Percentiles rank a stretch among this genome's conserved stretches.
phyloP scores from a whole-genome alignment of 2,888 invertebrate species.

The Dioctria rufipes region DNA sequence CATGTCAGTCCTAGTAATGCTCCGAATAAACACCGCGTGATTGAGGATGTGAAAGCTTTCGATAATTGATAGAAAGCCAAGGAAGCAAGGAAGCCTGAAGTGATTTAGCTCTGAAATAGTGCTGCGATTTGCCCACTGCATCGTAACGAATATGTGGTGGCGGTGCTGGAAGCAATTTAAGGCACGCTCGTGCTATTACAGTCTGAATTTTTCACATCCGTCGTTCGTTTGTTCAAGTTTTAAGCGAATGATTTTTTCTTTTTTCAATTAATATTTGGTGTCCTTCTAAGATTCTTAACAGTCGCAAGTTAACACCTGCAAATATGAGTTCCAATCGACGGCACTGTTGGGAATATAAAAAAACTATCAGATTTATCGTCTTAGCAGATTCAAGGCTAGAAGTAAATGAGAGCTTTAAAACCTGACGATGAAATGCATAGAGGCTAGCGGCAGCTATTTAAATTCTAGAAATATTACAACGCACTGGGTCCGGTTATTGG shows the following conservation, averaged over 20 bases:
- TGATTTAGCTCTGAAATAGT: conserved; percentile 8
- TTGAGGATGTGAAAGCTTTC: conserved; percentile 51
- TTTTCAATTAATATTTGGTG: too few relatives aligned
- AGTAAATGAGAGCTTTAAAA: too few relatives aligned
- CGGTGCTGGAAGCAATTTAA: not conserved
- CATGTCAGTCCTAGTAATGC: conserved; percentile 50
- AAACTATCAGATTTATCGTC: too few relatives aligned
- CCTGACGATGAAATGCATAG: too few relatives aligned
- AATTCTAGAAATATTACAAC: conserved; percentile 42
- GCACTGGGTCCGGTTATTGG: conserved; percentile 32
- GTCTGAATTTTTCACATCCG: not conserved
- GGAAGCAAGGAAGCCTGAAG: not conserved
- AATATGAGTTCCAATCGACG: too few relatives aligned
- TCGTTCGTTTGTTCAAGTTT: not conserved
- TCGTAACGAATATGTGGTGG: not conserved
- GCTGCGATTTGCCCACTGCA: not conserved
- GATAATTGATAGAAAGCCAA: conserved; percentile 48
- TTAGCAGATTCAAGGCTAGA: too few relatives aligned
- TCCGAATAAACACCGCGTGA: conserved; percentile 51
- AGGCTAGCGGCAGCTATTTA: conserved; percentile 16
- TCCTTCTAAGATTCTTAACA: too few relatives aligned
- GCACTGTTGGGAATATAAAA: too few relatives aligned
- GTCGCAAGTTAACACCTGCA: too few relatives aligned
- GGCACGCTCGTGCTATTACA: conserved; percentile 5
- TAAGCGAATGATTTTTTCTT: not conserved